Percentiles rank a stretch among this genome's conserved stretches.
Conservation (phyloP, 2,888 invertebrate genomes). For the Eurytoma californica region DNA sequence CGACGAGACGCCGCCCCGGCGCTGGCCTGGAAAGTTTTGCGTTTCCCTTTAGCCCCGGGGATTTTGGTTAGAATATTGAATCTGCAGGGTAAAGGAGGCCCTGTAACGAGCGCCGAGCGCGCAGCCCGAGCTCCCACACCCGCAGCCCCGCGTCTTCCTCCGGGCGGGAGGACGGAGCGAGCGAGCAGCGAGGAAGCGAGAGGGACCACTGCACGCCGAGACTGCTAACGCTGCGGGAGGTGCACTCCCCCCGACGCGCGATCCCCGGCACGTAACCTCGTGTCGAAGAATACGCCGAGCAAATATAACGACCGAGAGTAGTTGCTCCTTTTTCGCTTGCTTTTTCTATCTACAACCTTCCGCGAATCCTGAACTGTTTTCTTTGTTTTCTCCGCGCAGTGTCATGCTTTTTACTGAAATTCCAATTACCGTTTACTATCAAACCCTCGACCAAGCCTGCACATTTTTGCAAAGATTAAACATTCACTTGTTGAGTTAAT, state of each 20-base stretch:
- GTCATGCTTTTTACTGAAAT: no score
- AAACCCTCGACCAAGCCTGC: no score
- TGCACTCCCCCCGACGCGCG: background rate
- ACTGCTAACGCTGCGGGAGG: slow-evolving; percentile 21
- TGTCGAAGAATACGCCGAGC: slow-evolving; percentile 51
- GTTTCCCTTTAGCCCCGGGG: slow-evolving; percentile 71
- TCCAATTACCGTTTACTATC: background rate
- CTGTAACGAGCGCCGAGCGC: slow-evolving; percentile 70
- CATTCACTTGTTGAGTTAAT: no score
- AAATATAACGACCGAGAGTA: slow-evolving; percentile 45
- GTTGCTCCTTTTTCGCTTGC: background rate
- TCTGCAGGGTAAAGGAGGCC: slow-evolving; percentile 68
- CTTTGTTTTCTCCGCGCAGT: no score
- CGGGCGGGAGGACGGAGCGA: background rate
- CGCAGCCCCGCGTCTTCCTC: slow-evolving; percentile 2
- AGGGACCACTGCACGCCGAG: slow-evolving; percentile 10
- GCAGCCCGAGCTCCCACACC: background rate
- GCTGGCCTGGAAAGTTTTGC: slow-evolving; percentile 67
- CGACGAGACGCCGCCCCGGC: slow-evolving; percentile 16
- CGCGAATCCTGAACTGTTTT: background rate
- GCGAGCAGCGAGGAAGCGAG: background rate
- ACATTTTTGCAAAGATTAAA: background rate
- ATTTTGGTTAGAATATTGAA: slow-evolving; percentile 75
- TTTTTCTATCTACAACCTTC: slow-evolving; percentile 8
- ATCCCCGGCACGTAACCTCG: slow-evolving; percentile 39